These are phyloP conservation scores for Zosterops lateralis DNA, from an alignment of 2,113 vertebrate genomes.

Conservation along the genomic window DNA sequence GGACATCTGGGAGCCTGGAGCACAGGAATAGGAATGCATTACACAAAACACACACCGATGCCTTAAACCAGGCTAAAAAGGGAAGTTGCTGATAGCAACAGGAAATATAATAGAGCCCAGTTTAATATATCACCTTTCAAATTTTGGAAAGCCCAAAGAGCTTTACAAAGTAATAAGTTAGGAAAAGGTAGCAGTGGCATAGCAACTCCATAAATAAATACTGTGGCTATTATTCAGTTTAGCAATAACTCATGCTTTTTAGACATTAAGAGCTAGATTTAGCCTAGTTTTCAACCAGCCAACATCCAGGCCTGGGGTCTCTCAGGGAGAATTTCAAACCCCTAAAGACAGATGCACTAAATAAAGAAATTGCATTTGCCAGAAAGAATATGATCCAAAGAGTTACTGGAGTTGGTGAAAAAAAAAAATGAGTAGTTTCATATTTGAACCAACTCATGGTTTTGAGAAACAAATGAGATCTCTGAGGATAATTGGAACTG, in stretches of 20 bases:
- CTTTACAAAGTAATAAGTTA: slow-evolving; percentile 45
- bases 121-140: slow-evolving; percentile 49
- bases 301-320: not conserved
- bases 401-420: not conserved
- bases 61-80: not conserved
- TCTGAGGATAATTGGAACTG: slow-evolving; percentile 27
- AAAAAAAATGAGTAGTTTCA: not conserved
- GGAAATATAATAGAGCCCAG: slow-evolving; percentile 35
- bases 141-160: slow-evolving; percentile 41
- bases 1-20: not conserved
- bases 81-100: slow-evolving; percentile 29
- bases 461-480: not conserved
- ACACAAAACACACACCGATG: not conserved
- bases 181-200: not conserved
- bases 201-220: slow-evolving; percentile 39
- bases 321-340: not conserved
- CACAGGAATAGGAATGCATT: not conserved
- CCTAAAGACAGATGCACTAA: not conserved
- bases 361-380: slow-evolving; percentile 14
- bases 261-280: slow-evolving; percentile 26
- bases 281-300: not conserved
- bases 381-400: not conserved
- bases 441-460: not conserved
- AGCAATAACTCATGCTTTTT: slow-evolving; percentile 26
- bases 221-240: slow-evolving; percentile 6